Percentiles rank a stretch among this genome's conserved stretches.
Conservation (phyloP, 2,888 invertebrate species). For the Epiblema foenella region DNA sequence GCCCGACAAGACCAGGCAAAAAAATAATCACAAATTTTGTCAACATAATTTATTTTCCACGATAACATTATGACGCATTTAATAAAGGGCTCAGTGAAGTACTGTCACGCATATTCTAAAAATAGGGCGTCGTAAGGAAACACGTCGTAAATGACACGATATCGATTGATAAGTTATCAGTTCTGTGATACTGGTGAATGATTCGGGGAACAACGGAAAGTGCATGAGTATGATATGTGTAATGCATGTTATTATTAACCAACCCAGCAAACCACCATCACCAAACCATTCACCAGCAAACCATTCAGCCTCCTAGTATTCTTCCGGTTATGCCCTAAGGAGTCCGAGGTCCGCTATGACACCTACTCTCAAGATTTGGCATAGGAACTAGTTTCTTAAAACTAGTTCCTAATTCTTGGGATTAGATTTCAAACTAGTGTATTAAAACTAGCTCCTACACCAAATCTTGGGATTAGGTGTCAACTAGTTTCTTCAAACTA, state of each 20-base stretch:
- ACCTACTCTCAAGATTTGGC: too few relatives aligned
- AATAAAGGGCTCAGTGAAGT: background rate
- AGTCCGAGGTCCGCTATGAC: too few relatives aligned
- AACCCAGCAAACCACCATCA: background rate
- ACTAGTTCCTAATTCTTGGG: too few relatives aligned
- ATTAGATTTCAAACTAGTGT: too few relatives aligned
- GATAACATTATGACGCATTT: background rate
- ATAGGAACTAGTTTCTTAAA: too few relatives aligned
- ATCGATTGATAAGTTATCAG: slow-evolving; percentile 16
- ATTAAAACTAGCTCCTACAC: too few relatives aligned
- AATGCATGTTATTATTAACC: background rate
- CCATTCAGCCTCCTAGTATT: too few relatives aligned
- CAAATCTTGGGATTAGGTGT: too few relatives aligned
- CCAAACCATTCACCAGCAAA: too few relatives aligned
- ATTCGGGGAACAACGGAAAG: slow-evolving; percentile 3
- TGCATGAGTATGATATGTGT: background rate
- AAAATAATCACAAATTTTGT: background rate
- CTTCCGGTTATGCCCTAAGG: too few relatives aligned
- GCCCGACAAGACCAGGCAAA: too few relatives aligned
- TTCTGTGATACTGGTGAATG: background rate
- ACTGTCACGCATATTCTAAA: slow-evolving; percentile 34
- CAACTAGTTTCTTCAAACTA: too few relatives aligned
- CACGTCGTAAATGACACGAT: slow-evolving; percentile 24
- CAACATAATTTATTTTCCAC: background rate
- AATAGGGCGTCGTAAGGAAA: slow-evolving; percentile 27